Base-by-base conservation (phyloP, 1,140 invertebrate genomes). In the Drosophila pruinosa region DNA sequence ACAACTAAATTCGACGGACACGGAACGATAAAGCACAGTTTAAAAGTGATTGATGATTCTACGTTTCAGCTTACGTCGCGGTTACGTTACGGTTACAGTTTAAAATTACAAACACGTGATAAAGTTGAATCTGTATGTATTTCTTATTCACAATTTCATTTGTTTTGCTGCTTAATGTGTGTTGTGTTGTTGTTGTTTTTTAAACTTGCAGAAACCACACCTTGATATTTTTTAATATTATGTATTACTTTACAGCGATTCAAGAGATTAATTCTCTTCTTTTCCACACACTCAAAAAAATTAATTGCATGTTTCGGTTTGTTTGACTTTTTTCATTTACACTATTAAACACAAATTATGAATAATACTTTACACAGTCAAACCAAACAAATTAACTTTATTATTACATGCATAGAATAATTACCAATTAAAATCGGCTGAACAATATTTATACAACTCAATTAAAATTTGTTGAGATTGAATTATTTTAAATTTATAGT, bases 361-460 rank as follows among this genome's bases (percentile, higher is more conserved):
- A 88, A 82, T 81, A 82, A 88, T 88, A 88, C 77, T 88, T 81
- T 85, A 85, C 81, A 85, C 81, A 81, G 68, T 74, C 59, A 53
- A 67, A 80, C 67, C 70, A 72, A 64, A 67, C 65, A 72, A 81
- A 79, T 50, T 26, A 75, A 69, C 19, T 72, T 61, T 54, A 52
- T 61, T 54, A 52, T 73, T 45, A 39, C 65, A 65, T 77, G 70
- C 63, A 56, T 52, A 54, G 21, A 52, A 57, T 52, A 52, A 70
- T 80, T 85, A 70, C 81, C 68, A 80, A 86, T 77, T 61, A 47
- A 43, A 80, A 77, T 63, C 85, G 59, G 61, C 86, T 80, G 58
- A 80, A 76, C 67, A 48, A 67, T 68, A 68, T 15, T 61, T 57
- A 48, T 85, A 82, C 79, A 83, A 71, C 78, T 83, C 78, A 56